Percentiles rank a stretch among this genome's conserved stretches.
phyloP scores from a whole-genome alignment of 2,888 invertebrate species.

The Colletes collaris region DNA sequence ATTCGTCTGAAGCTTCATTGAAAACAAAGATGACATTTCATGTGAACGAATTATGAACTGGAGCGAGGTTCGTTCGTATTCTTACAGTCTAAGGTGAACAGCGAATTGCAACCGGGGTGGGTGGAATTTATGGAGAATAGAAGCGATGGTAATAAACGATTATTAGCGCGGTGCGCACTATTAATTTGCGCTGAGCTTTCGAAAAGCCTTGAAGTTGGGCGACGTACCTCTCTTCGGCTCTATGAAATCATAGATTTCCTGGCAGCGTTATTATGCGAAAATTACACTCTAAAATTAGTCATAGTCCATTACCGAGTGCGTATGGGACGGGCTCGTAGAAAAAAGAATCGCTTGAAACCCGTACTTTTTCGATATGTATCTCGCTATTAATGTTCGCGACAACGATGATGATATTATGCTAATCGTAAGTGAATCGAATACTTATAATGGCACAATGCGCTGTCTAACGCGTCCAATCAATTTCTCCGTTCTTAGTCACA shows the following conservation, averaged over 20 bases:
- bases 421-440: slow-evolving; percentile 58
- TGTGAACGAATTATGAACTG: slow-evolving; percentile 22
- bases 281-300: slow-evolving; percentile 73
- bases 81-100: slow-evolving; percentile 54
- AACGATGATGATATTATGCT: slow-evolving; percentile 55
- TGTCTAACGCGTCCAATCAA: slow-evolving; percentile 36
- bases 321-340: slow-evolving; percentile 23
- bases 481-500: slow-evolving; percentile 60
- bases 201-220: slow-evolving; percentile 76
- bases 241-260: slow-evolving; percentile 74
- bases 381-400: slow-evolving; percentile 39
- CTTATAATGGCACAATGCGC: slow-evolving; percentile 54
- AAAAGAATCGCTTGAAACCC: slow-evolving; percentile 31
- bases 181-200: slow-evolving; percentile 78
- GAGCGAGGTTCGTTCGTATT: slow-evolving; percentile 42
- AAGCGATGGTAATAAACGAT: slow-evolving; percentile 68
- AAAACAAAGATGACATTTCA: slow-evolving; percentile 11
- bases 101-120: slow-evolving; percentile 49
- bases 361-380: slow-evolving; percentile 60
- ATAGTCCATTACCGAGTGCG: slow-evolving; percentile 64
- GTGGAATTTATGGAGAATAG: slow-evolving; percentile 68
- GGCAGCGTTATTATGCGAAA: slow-evolving; percentile 71
- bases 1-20: not conserved
- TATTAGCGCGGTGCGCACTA: slow-evolving; percentile 68
- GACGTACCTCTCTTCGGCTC: slow-evolving; percentile 67